Evolutionary conservation across 2,797 vertebrate genomes (phyloP), one percentile per base, ranked within the genome.

Genomic region (Falco peregrinus): DNA sequence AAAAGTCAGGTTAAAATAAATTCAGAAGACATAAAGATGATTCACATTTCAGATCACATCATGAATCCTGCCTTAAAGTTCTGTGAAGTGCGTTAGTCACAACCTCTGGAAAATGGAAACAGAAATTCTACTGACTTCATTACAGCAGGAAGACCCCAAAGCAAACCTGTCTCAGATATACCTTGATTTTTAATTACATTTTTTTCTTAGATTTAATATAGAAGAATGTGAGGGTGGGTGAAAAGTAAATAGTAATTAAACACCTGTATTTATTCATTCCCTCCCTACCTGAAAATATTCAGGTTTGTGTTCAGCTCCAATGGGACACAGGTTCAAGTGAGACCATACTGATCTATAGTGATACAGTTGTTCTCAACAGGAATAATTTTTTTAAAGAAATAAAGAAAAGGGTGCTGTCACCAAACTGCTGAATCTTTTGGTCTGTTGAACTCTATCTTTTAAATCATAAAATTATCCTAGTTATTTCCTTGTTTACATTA

Each of bases 301-400:
- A 11, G 9, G 6, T 47, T 76, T 90, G 5, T 43, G 6, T 67
- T 93, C 43, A 41, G 10, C 8, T 91, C 25, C 16, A 64, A 8
- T 39, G 22, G 71, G 31, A 35, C 29, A 85, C 57, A 43, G 16
- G 28, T 48, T 50, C 61, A 89, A 47, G 19, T 63, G 26, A 77
- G 5, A 71, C 77, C 45, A 76, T 81, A 84, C 18, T 83, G 74
- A 79, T 73, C 43, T 87, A 16, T 54, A 65, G 7, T 45, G 39
- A 77, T 89, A 77, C 15, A 28, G 5, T 87, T 29, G 43, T 90
- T 96, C 5, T 5, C 50, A 87, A 69, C 64, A 92, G 41, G 45
- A 95, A 80, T 92, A 76, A 60, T 89, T 79, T 69, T 50, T 94
- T 88, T 37, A 16, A 74, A 90, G 89, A 94, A 93, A 73, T 76